These are phyloP conservation scores for Oreochromis tanganicae DNA, from an alignment of 2,113 vertebrate species.

Conservation along the genomic window DNA sequence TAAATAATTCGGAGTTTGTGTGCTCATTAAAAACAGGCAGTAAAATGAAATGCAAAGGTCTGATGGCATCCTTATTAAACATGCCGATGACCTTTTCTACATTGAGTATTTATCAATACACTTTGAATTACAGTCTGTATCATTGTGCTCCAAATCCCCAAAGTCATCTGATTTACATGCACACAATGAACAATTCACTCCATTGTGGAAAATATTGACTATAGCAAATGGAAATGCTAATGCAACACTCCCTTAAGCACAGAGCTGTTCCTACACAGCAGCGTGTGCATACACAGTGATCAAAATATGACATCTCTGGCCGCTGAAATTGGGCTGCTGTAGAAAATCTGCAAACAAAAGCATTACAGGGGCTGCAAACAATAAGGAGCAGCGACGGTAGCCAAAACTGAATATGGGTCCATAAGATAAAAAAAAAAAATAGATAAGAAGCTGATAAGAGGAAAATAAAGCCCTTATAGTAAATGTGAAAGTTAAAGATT, in stretches of 20 bases:
- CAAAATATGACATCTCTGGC: background rate
- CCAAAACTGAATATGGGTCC: background rate
- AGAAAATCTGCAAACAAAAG: conserved; percentile 19
- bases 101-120: conserved; percentile 7
- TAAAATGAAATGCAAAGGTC: conserved; percentile 10
- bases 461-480: background rate
- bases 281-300: background rate
- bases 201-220: conserved; percentile 49
- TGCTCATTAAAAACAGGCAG: background rate
- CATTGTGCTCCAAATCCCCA: conserved; percentile 19
- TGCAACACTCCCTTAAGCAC: conserved; percentile 26
- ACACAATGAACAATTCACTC: conserved; percentile 28
- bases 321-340: background rate
- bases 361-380: background rate
- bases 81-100: background rate
- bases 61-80: conserved; percentile 14
- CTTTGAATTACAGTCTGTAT: background rate
- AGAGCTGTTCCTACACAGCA: background rate
- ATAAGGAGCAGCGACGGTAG: background rate
- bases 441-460: background rate
- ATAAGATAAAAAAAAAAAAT: background rate
- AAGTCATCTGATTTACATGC: conserved; percentile 36
- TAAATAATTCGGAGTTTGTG: conserved; percentile 28
- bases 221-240: conserved; percentile 61
- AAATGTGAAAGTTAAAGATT: background rate